Evolutionary conservation across 2,113 vertebrate genomes (phyloP), one percentile per base, ranked within the genome.

Genomic region (Casuarius casuarius): DNA sequence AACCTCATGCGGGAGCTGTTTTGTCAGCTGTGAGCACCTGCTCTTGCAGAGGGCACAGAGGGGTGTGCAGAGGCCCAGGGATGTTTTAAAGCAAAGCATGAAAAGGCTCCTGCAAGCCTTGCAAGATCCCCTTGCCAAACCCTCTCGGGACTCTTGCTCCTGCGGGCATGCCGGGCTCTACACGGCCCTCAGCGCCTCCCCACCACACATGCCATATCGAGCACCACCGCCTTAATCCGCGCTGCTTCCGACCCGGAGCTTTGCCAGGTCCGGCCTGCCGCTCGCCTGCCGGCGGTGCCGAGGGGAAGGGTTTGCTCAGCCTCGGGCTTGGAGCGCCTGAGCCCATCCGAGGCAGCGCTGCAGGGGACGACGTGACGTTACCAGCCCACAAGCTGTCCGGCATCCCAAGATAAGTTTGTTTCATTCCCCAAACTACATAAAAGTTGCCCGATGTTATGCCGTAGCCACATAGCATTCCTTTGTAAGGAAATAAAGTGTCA

Each of bases 401-500:
- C 87, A 61, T 14, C 65, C 89, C 2, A 0, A 51, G 81, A 72
- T 72, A 66, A 79, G 87, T 63, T 66, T 5, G 8, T 28, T 38
- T 86, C 61, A 0, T 59, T 84, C 68, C 83, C 84, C 72, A 63
- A 42, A 62, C 78, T 31, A 20, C 35, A 4, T 40, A 56, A 84
- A 89, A 95, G 90, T 4, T 66, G 72, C 65, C 90, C 28, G 89
- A 11, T 33, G 90, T 5, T 62, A 6, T 6, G 66, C 81, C 40
- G 84, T 12, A 82, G 94, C 68, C n/a, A 2, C 81, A 67, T 18
- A 92, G 48, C 94, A 82, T 95, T 94, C 82, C 96, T 95, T n/a
- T 92, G 90, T 67, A 84, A 95, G 96, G 97, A 76, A 94, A 70
- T 62, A 51, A 72, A 86, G 87, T 88, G 96, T 95, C 95, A 84